Base-by-base conservation (phyloP, 2,888 invertebrate genomes). In the Celastrina argiolus region DNA sequence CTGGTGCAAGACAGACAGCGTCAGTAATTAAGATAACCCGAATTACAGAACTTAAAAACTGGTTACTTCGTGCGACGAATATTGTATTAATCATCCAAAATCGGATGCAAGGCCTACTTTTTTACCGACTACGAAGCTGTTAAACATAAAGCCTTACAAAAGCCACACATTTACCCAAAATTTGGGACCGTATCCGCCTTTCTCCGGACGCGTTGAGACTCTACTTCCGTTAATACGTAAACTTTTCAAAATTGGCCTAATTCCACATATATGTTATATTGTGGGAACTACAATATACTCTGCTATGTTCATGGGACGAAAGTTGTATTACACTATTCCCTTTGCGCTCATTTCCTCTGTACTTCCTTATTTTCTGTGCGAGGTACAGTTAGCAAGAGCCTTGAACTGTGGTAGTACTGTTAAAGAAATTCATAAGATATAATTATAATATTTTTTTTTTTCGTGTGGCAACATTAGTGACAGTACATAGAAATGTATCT, bases 241-340 rank as follows among this genome's bases (percentile, higher is more conserved):
- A 51, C 51, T 51, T 51, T 51, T 51, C 22, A 51, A 51, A 51
- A 51, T 51, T 51, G 22, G 22, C 51, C 22, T 22, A 51, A 12
- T 51, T 26, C 51, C 0, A 51, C 51, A 12, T 51, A 45, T n/a
- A n/a, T n/a, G n/a, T n/a, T n/a, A n/a, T n/a, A n/a, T n/a, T n/a
- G n/a, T n/a, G n/a, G n/a, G n/a, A n/a, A n/a, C 22, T 16, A 16
- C 45, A 2, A 45, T 18, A 16, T 18, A 26, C 51, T 51, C 51
- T 8, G 51, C 12, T 39, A 39, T 61, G 6, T 34, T 39, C 61
- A 61, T 16, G 34, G 34, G 61, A 39, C 14, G 14, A 61, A 61
- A 61, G 39, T 61, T 39, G 22, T 22, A 39, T 36, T 16, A 45
- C 42, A 61, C 61, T 39, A 12, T 22, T 61, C 61, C 61, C 61